These are phyloP conservation scores for Cephonodes hylas DNA, from an alignment of 2,888 invertebrate species.

Conservation along the genomic window DNA sequence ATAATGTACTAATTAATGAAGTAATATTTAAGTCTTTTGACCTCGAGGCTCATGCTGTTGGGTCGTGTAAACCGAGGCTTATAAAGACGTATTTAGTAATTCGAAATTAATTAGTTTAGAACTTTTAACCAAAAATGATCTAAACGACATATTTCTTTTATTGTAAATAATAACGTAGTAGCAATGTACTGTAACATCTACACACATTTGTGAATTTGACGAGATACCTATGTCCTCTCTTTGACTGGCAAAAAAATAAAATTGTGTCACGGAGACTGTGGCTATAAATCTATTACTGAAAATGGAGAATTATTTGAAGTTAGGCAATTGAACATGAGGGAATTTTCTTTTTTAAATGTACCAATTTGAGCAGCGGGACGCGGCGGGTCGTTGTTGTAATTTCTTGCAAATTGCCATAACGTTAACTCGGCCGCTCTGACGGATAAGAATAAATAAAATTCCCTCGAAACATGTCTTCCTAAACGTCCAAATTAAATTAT, in stretches of 20 bases:
- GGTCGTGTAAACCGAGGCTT: not conserved
- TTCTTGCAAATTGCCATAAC: not conserved
- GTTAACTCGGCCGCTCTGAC: not conserved
- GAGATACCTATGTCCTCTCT: too few relatives aligned
- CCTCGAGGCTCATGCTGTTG: not conserved
- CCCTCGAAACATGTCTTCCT: constrained; percentile 42
- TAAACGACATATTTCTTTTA: too few relatives aligned
- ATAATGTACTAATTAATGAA: not conserved
- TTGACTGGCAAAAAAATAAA: too few relatives aligned
- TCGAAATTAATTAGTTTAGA: not conserved
- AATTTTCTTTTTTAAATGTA: not conserved
- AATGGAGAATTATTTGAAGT: too few relatives aligned
- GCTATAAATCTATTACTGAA: too few relatives aligned
- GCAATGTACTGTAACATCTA: too few relatives aligned
- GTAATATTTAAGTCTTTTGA: not conserved
- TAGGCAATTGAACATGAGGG: not conserved
- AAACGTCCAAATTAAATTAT: constrained; percentile 56
- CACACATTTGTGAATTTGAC: too few relatives aligned
- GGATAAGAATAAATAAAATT: constrained; percentile 30
- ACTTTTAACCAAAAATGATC: too few relatives aligned
- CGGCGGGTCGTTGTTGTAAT: not conserved
- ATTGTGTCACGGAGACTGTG: too few relatives aligned
- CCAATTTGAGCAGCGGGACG: not conserved
- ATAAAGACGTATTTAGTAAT: not conserved
- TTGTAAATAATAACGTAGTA: too few relatives aligned